Evolutionary conservation across 2,797 vertebrate genomes (phyloP).

Genomic region (Prunella strophiata): DNA sequence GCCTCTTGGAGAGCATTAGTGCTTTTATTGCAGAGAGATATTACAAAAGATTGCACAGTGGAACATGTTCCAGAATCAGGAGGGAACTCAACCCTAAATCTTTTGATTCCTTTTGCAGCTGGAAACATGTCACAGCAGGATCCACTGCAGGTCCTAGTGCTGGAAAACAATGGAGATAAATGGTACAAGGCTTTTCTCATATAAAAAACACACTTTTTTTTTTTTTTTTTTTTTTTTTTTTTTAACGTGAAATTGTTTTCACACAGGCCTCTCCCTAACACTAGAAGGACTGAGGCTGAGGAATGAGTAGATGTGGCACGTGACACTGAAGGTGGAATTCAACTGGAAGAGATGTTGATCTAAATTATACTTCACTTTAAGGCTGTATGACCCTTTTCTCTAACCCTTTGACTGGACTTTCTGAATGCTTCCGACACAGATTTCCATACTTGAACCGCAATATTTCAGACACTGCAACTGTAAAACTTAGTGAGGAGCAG

Average conservation of each 20-base stretch:
- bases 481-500: conserved; percentile 11
- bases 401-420: conserved; percentile 28
- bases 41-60: conserved; percentile 66
- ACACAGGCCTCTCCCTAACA: neutral
- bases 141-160: conserved; percentile 46
- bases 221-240: neutral
- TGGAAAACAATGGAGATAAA: conserved; percentile 59
- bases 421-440: neutral
- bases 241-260: neutral
- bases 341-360: neutral
- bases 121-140: conserved; percentile 71
- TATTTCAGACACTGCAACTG: conserved; percentile 21
- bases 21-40: conserved; percentile 65
- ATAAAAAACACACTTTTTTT: neutral
- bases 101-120: conserved; percentile 75
- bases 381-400: neutral
- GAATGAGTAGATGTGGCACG: neutral
- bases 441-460: neutral
- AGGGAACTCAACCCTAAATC: conserved; percentile 63
- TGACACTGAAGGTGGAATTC: neutral
- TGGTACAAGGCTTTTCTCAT: neutral
- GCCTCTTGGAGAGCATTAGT: conserved; percentile 59
- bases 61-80: conserved; percentile 67
- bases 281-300: neutral
- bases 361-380: conserved; percentile 3